These are phyloP conservation scores for Coracopsis vasa DNA, from an alignment of 2,113 vertebrate species.

Conservation along the genomic window DNA sequence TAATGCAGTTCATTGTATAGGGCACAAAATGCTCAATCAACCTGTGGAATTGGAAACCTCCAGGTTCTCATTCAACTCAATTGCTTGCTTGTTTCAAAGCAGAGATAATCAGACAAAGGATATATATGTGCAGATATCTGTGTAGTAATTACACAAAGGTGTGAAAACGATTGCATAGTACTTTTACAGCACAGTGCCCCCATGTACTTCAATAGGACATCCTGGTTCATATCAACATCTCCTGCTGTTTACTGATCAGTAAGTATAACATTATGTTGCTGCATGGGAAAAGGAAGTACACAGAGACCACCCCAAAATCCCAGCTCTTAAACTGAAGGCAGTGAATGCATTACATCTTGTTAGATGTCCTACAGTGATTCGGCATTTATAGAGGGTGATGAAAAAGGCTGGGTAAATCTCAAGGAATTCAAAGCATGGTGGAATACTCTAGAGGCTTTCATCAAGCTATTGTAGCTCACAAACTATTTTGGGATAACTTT, in stretches of 20 bases:
- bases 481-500: constrained; percentile 33
- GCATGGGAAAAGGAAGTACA: background rate
- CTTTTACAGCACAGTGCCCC: background rate
- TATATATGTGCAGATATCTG: background rate
- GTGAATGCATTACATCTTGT: background rate
- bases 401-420: background rate
- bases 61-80: background rate
- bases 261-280: background rate
- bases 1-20: background rate
- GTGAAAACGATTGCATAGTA: background rate
- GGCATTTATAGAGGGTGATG: background rate
- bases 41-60: background rate
- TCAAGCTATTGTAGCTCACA: background rate
- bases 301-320: background rate
- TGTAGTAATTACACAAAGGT: background rate
- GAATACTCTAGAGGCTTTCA: background rate
- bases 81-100: background rate
- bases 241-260: background rate
- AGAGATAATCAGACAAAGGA: background rate
- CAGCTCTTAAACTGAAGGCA: background rate
- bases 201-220: background rate
- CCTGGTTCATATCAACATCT: background rate
- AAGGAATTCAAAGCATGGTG: constrained; percentile 18
- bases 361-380: constrained; percentile 20
- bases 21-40: background rate